Conservation (phyloP, 2,797 vertebrate species). For the Pangasius krempfi region DNA sequence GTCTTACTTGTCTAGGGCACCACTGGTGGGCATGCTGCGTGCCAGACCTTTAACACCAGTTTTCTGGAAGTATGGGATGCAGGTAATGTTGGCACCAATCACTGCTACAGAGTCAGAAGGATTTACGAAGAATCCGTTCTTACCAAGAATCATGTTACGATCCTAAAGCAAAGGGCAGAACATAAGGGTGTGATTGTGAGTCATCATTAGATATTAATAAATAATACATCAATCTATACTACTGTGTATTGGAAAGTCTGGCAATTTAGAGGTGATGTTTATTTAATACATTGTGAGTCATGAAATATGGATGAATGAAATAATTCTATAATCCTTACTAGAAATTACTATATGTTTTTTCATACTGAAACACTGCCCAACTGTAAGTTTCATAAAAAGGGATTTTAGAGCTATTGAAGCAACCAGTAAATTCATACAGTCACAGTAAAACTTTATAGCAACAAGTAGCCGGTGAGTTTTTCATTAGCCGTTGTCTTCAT, state of each 20-base stretch:
- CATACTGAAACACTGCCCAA: not conserved
- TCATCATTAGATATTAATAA: not conserved
- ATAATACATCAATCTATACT: not conserved
- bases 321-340: not conserved
- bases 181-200: slow-evolving; percentile 29
- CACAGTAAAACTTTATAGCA: not conserved
- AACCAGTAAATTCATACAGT: not conserved
- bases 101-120: slow-evolving; percentile 96
- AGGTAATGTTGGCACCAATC: slow-evolving; percentile 92
- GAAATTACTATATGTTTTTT: not conserved
- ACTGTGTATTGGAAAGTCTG: not conserved
- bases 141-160: slow-evolving; percentile 97
- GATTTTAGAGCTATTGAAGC: not conserved
- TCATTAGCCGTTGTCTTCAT: not conserved
- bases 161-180: slow-evolving; percentile 74
- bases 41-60: slow-evolving; percentile 92
- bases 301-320: not conserved
- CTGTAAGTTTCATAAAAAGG: not conserved
- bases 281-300: not conserved
- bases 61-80: slow-evolving; percentile 96
- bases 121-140: slow-evolving; percentile 96
- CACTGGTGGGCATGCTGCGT: slow-evolving; percentile 97
- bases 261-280: not conserved
- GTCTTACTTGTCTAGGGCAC: slow-evolving; percentile 90
- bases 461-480: not conserved